These are phyloP conservation scores for Ophion ventricosus DNA, from an alignment of 2,888 invertebrate species.

Conservation along the genomic window DNA sequence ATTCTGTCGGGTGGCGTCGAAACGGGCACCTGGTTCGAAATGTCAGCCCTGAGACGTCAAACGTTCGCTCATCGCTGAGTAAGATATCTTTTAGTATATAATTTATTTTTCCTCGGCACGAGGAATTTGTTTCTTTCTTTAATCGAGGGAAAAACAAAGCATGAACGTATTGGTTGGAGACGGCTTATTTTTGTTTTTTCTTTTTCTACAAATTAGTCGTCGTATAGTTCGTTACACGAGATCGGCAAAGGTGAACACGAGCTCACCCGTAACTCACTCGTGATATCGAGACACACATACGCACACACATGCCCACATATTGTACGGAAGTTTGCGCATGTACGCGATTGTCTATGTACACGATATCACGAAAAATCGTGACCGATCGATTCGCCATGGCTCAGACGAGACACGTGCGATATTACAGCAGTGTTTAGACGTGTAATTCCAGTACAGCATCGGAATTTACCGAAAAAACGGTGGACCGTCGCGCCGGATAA, in stretches of 20 bases:
- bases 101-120: background rate
- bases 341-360: background rate
- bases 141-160: background rate
- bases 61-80: background rate
- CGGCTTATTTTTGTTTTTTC: background rate
- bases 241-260: constrained; percentile 47
- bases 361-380: constrained; percentile 50
- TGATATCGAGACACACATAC: constrained; percentile 9
- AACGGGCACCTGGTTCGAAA: background rate
- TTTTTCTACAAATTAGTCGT: constrained; percentile 36
- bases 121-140: background rate
- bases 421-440: constrained; percentile 55
- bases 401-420: constrained; percentile 44
- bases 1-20: too few relatives aligned
- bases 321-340: constrained; percentile 9
- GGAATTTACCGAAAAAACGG: constrained; percentile 14
- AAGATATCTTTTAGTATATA: background rate
- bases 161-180: constrained; percentile 11
- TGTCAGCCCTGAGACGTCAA: background rate
- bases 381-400: constrained; percentile 47
- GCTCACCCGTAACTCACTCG: constrained; percentile 35
- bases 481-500: background rate
- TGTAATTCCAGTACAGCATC: constrained; percentile 44
- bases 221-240: constrained; percentile 8
- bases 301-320: background rate